Percentiles rank a stretch among this genome's conserved stretches.
These are phyloP conservation scores for Chionoecetes opilio DNA, from an alignment of 1,140 invertebrate species.

Conservation along the genomic window DNA sequence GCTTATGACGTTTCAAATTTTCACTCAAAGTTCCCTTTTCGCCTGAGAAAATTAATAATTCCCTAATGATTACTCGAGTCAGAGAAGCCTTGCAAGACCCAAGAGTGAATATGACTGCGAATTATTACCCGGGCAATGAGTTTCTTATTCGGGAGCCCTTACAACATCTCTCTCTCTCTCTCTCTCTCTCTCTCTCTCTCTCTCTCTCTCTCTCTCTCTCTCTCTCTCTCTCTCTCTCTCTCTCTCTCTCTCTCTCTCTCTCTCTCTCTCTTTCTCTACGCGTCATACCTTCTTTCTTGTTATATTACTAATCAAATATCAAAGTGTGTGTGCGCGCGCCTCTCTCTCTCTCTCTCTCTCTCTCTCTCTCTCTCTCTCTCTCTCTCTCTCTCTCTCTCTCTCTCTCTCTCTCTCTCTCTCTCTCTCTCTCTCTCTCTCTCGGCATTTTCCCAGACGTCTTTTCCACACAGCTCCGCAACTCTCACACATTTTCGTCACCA, in stretches of 20 bases:
- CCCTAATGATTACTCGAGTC: neutral
- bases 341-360: conserved; percentile 18
- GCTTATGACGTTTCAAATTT: neutral
- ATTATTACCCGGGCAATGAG: neutral
- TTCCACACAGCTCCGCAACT: no score
- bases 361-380: neutral
- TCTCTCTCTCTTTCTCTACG: neutral
- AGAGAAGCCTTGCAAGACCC: neutral
- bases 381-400: neutral
- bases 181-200: conserved; percentile 27
- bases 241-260: conserved; percentile 27
- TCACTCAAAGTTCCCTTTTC: neutral
- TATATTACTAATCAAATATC: neutral
- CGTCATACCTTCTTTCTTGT: neutral
- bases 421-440: no score
- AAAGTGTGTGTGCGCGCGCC: no score
- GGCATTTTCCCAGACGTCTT: no score
- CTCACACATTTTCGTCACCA: no score
- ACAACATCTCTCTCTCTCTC: neutral
- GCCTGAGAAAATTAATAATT: neutral
- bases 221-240: conserved; percentile 27
- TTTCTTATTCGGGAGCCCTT: neutral
- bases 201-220: conserved; percentile 27
- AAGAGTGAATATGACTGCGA: neutral
- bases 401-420: no score